Evolutionary conservation across 2,888 invertebrate species (phyloP).

Genomic region (Meiosimyza platycephala): DNA sequence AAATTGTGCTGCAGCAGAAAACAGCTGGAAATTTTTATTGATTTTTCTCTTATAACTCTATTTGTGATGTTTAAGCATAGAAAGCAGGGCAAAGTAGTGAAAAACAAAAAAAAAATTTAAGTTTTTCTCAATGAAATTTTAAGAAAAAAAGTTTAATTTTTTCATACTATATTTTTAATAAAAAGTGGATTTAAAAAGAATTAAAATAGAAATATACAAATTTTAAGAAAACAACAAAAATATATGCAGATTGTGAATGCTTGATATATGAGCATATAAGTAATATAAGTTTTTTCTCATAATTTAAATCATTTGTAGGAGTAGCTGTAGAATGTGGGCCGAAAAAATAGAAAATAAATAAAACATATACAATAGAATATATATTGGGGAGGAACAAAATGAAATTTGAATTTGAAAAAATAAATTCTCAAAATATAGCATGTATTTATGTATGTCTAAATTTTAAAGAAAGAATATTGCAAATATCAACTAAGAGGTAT

Average conservation of each 20-base stretch:
- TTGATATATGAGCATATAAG: not conserved
- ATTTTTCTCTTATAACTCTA: no score
- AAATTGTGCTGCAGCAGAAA: no score
- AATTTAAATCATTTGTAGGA: not conserved
- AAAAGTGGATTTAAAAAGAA: conserved; percentile 13
- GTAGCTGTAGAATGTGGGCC: not conserved
- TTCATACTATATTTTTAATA: conserved; percentile 36
- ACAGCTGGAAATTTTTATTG: no score
- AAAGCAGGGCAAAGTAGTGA: no score
- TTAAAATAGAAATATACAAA: conserved; percentile 43
- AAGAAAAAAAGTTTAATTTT: not conserved
- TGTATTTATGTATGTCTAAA: not conserved
- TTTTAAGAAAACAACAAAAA: conserved; percentile 27
- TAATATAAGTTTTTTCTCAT: not conserved
- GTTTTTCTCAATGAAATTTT: no score
- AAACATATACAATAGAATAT: not conserved
- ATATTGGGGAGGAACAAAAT: not conserved
- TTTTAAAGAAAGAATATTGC: not conserved
- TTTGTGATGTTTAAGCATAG: no score
- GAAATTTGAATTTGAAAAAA: not conserved
- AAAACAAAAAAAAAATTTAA: no score
- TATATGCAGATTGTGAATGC: not conserved
- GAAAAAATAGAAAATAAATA: conserved; percentile 1
- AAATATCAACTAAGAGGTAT: no score
- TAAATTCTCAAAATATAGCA: not conserved